A percentile compares a stretch with the other conserved stretches of the same genome.
Evolutionary conservation across 1,140 invertebrate species (phyloP).

Genomic region (Aphis craccivora): DNA sequence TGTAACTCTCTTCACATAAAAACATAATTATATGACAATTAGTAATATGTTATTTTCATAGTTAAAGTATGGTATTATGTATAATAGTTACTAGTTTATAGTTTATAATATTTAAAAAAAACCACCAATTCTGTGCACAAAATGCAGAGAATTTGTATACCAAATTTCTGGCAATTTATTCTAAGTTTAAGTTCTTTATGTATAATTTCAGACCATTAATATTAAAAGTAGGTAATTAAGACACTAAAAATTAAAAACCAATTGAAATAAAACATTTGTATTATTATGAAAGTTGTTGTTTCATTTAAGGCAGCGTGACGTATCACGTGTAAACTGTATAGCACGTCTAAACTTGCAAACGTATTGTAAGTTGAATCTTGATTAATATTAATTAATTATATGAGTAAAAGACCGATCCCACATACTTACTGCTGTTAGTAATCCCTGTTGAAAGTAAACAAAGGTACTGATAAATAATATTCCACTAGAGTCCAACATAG

Average conservation of each 20-base stretch:
- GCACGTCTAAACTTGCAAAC: background rate
- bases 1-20: background rate
- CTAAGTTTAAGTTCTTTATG: background rate
- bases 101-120: background rate
- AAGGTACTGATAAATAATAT: background rate
- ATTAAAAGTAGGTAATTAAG: background rate
- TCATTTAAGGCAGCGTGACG: background rate
- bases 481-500: background rate
- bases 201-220: background rate
- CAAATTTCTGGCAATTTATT: background rate
- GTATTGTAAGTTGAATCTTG: background rate
- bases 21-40: background rate
- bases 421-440: background rate
- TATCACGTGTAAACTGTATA: background rate
- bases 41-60: background rate
- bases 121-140: background rate
- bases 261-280: background rate
- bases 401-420: background rate
- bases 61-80: background rate
- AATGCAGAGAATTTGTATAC: background rate
- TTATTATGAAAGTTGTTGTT: background rate
- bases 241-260: background rate
- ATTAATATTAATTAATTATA: background rate
- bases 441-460: background rate
- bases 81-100: background rate